Base-by-base conservation (phyloP, 2,113 vertebrate genomes). In the Urocolius indicus region DNA sequence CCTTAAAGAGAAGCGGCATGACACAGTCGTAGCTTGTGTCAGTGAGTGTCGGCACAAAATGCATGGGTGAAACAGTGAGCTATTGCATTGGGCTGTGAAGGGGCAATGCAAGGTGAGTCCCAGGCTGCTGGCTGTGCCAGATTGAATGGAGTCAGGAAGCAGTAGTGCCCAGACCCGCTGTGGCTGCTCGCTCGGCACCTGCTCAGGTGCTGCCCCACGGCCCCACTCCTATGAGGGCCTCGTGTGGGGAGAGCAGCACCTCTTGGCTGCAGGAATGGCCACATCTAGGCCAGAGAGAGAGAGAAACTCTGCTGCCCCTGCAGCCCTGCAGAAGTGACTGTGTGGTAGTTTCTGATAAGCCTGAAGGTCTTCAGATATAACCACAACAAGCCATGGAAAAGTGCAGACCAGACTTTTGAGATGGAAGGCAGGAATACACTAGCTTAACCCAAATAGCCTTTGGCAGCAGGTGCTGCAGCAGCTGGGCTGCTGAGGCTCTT, bases 221-320 rank as follows among this genome's bases (percentile, higher is more conserved):
- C 34, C 10, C 13, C 21, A 55, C 55, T 32, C 13, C 45, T 7
- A 49, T 7, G 0, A 14, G 48, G 26, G 57, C 9, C 49, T 5
- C 4, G 1, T 4, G 23, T 18, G 45, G 2, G 43, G 36, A 30
- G 16, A 57, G 32, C 57, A 36, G 89, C 3, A 2, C 15, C 43
- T 0, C 9, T 7, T 0, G 2, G 45, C 38, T 41, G 58, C 68
- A 43, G 48, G 14, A 32, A 19, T 43, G 51, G 75, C 2, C 0
- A 34, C 54, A 1, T 1, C 30, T 11, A 3, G 32, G 24, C 61
- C 78, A 41, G 54, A 8, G 16, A 12, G 38, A 11, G 45, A 38
- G 41, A 12, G 2, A 13, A 34, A 36, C 13, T 6, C 61, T 89
- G 65, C 48, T 41, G 48, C 2, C 1, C 9, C 66, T n/a, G 58